These are phyloP conservation scores for Cephus nigrinus DNA, from an alignment of 2,888 invertebrate species.

Conservation along the genomic window DNA sequence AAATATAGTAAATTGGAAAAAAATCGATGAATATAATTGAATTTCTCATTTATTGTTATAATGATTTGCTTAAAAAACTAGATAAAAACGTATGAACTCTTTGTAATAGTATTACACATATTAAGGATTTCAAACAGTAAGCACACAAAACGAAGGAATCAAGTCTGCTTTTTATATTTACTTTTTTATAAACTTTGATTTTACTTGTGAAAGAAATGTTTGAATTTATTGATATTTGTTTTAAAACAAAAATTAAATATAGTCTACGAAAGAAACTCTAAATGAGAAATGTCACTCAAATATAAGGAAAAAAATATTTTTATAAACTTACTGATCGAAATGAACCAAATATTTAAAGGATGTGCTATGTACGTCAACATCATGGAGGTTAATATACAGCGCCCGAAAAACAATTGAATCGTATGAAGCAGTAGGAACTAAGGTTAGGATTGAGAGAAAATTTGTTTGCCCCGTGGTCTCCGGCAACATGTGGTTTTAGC, in stretches of 20 bases:
- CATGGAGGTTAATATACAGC: not conserved
- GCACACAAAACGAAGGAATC: no score
- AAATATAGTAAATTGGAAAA: no score
- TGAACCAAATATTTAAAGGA: not conserved
- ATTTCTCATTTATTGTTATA: no score
- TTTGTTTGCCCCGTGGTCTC: not conserved
- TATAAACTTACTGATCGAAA: not conserved
- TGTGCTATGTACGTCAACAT: not conserved
- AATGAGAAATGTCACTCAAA: not conserved
- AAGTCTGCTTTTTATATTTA: no score
- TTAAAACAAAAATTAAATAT: constrained; percentile 7
- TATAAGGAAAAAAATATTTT: not conserved
- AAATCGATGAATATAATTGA: no score
- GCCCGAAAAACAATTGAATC: not conserved
- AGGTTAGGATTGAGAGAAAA: not conserved
- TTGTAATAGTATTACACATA: no score
- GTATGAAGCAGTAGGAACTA: not conserved
- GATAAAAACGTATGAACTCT: no score
- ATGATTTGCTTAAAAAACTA: no score
- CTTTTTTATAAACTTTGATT: not conserved
- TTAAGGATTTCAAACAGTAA: no score
- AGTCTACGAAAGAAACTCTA: not conserved
- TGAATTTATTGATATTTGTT: not conserved
- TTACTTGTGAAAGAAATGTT: not conserved
- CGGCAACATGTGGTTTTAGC: not conserved